A percentile compares a stretch with the other conserved stretches of the same genome.
phyloP scores from a whole-genome alignment of 1,140 invertebrate species.

The Hyposmocoma kahamanoa region DNA sequence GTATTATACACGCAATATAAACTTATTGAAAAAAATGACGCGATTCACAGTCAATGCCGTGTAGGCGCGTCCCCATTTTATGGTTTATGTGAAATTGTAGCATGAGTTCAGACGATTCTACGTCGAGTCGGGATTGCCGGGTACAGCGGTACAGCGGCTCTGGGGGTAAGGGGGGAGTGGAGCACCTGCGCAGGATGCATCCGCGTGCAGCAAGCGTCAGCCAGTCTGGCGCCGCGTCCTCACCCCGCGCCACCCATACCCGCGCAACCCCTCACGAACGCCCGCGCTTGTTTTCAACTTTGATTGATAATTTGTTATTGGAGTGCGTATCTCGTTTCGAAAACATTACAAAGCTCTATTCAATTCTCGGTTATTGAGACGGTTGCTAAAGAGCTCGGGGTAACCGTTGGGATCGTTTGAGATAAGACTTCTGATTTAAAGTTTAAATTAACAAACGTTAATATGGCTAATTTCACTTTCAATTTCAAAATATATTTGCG shows the following conservation, averaged over 20 bases:
- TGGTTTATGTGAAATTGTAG: not conserved
- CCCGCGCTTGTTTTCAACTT: constrained; percentile 64
- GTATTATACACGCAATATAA: too few species aligned
- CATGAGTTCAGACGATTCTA: constrained; percentile 13
- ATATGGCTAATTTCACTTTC: too few species aligned
- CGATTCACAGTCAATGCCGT: not conserved
- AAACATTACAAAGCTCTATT: constrained; percentile 40
- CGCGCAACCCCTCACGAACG: constrained; percentile 24
- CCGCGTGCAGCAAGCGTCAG: constrained; percentile 55
- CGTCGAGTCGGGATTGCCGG: constrained; percentile 14
- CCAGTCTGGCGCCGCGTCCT: constrained; percentile 48
- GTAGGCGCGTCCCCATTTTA: not conserved
- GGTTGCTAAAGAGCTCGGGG: too few species aligned
- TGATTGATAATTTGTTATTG: constrained; percentile 71
- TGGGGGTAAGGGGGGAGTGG: constrained; percentile 9
- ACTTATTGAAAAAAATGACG: too few species aligned
- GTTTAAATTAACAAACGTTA: too few species aligned
- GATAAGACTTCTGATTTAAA: too few species aligned
- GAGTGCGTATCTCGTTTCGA: constrained; percentile 43
- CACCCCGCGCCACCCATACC: constrained; percentile 11
- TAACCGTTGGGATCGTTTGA: too few species aligned
- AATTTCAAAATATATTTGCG: too few species aligned
- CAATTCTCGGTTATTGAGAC: not conserved
- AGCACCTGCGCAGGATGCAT: constrained; percentile 64
- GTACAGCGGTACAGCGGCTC: constrained; percentile 12